Base-by-base conservation (phyloP, 2,113 vertebrate genomes). In the Ornithorhynchus anatinus region DNA sequence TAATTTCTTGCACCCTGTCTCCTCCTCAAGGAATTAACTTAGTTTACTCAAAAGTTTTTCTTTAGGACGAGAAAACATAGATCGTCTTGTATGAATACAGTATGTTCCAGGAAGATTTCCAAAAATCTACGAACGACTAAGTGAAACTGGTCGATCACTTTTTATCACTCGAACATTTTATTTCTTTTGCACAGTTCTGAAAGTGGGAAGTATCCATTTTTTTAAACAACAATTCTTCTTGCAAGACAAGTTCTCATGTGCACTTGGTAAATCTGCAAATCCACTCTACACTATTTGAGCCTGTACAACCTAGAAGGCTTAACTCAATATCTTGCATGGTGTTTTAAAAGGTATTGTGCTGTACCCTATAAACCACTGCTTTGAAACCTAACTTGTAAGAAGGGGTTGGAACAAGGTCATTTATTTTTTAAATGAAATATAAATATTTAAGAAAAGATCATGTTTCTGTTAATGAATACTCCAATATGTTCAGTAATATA, bases 141-240 rank as follows among this genome's bases (percentile, higher is more conserved):
- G 74, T 74, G 69, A 80, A 79, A 81, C 56, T 47, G 74, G 69
- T 62, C 74, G 77, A 51, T 66, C 14, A 81, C 52, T 82, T 73
- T 73, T 50, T 60, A 78, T 59, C 64, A 78, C 59, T 56, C 77
- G 42, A 62, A 47, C 62, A 69, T 66, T 84, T 77, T 62, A 69
- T 72, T 79, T 80, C 65, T 69, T 75, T 72, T 57, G 31, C 44
- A 67, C 58, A 38, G 67, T 71, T 50, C 43, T 65, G 65, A 45
- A 66, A 65, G 62, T 66, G 58, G 40, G 35, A 79, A 81, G 59
- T 67, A 75, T 79, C 61, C 68, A 76, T 52, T 79, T 81, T 56
- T 79, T 84, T 75, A 85, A 78, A 82, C 62, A 71, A 80, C 35
- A 70, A 67, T 67, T 72, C 74, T 60, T 70, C 69, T 66, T 81